Evolutionary conservation across 30 jellyfish, hydroid and myxozoan species (phyloP), one percentile per base, ranked within the genome.

Genomic region (Rhopilema esculentum): DNA sequence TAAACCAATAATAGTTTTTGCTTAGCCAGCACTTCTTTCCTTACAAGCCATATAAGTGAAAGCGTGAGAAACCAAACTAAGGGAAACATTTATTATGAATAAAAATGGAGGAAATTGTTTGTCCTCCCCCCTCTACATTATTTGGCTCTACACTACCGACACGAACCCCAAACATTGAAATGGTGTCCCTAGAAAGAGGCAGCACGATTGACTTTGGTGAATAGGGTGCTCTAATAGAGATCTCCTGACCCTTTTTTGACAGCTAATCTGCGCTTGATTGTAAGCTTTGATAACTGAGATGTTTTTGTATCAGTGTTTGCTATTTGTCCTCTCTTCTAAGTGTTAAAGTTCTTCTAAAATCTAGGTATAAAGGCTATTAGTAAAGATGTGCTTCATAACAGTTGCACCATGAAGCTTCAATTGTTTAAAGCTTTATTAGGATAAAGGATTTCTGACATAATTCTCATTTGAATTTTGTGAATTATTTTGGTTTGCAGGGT

Each of bases 401-500:
- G n/a, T n/a, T n/a, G n/a, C n/a, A n/a, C n/a, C n/a, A n/a, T n/a
- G n/a, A n/a, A n/a, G n/a, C n/a, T n/a, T n/a, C n/a, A n/a, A n/a
- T n/a, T n/a, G n/a, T n/a, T n/a, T n/a, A n/a, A n/a, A n/a, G n/a
- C n/a, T n/a, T n/a, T n/a, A n/a, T n/a, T n/a, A n/a, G n/a, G n/a
- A n/a, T n/a, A n/a, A n/a, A n/a, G n/a, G n/a, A n/a, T n/a, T n/a
- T n/a, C n/a, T n/a, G n/a, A n/a, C n/a, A n/a, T n/a, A n/a, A n/a
- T n/a, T n/a, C n/a, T n/a, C 9, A 12, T 40, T 40, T 40, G 57
- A 40, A 40, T 6, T 2, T 40, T 40, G 57, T 12, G 6, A 40
- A 2, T 40, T 40, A 40, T 40, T 40, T 83, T 68, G 15, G 9
- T 32, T 77, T 57, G 16, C 66, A 95, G 97, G 97, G 91, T 16